Percentiles rank a stretch among this genome's conserved stretches.
These are phyloP conservation scores for Rhipidura dahli DNA, from an alignment of 2,113 vertebrate genomes.

Conservation along the genomic window DNA sequence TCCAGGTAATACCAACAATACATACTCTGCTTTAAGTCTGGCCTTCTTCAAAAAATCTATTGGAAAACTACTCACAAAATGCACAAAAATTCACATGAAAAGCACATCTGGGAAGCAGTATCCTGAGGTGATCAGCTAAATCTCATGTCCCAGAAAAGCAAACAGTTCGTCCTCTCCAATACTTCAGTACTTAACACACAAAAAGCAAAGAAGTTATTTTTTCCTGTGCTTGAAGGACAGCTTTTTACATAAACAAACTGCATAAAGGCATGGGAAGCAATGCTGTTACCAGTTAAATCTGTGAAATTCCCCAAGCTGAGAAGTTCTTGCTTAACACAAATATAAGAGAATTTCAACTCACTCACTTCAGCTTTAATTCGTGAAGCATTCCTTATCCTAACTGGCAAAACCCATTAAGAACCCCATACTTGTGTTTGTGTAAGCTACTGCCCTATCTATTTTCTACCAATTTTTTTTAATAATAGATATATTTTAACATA, in stretches of 20 bases:
- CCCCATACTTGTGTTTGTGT: background rate
- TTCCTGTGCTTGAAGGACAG: background rate
- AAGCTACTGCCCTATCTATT: background rate
- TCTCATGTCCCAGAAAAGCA: slow-evolving; percentile 9
- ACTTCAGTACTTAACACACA: background rate
- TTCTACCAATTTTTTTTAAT: background rate
- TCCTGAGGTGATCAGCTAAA: background rate
- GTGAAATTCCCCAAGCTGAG: background rate
- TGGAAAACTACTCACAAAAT: background rate
- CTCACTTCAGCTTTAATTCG: background rate
- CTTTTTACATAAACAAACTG: slow-evolving; percentile 37
- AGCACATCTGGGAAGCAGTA: background rate
- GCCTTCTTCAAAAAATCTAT: background rate
- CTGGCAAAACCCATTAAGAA: background rate
- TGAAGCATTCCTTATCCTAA: background rate
- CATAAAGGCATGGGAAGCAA: background rate
- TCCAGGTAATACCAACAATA: background rate
- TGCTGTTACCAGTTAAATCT: background rate
- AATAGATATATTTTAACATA: background rate
- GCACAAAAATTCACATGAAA: background rate
- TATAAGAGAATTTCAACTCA: background rate
- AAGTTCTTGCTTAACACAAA: background rate
- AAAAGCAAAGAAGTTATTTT: background rate
- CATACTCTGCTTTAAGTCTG: background rate
- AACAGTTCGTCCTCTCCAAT: background rate